Conservation (phyloP, 2,888 invertebrate species). For the Euproctis similis region DNA sequence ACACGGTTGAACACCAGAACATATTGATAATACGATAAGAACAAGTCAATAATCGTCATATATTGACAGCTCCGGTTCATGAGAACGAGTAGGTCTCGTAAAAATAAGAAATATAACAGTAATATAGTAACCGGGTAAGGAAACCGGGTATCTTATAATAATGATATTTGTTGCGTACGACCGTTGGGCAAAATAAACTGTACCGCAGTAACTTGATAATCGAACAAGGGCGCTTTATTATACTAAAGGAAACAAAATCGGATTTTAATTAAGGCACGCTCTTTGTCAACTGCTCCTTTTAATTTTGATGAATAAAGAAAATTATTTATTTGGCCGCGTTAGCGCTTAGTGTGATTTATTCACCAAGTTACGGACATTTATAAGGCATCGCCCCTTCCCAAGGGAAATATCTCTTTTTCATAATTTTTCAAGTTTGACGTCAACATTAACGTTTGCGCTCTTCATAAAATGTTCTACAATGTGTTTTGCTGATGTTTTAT, state of each 20-base stretch:
- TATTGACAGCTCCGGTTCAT: conserved; percentile 24
- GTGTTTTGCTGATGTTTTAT: conserved; percentile 22
- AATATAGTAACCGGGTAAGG: conserved; percentile 15
- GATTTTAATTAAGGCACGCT: conserved; percentile 64
- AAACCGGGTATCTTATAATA: conserved; percentile 29
- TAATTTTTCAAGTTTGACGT: conserved; percentile 45
- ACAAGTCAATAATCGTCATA: conserved; percentile 19
- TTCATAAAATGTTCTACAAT: conserved; percentile 23
- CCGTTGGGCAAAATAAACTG: conserved; percentile 31
- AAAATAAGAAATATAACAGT: conserved; percentile 19
- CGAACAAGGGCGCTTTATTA: conserved; percentile 44
- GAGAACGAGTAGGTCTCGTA: conserved; percentile 23
- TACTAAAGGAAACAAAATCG: conserved; percentile 44
- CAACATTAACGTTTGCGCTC: conserved; percentile 35
- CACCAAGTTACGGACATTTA: conserved; percentile 53
- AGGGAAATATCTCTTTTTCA: conserved; percentile 59
- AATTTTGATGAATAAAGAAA: conserved; percentile 75
- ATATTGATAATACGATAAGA: conserved; percentile 19
- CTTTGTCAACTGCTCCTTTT: conserved; percentile 72
- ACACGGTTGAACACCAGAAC: conserved; percentile 7
- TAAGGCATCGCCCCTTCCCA: conserved; percentile 44
- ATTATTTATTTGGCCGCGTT: conserved; percentile 70
- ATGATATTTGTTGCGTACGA: conserved; percentile 33
- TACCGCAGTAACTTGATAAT: conserved; percentile 36
- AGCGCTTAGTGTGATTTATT: conserved; percentile 67